Conservation (phyloP, 2,888 invertebrate genomes). For the Drosophila rubida region DNA sequence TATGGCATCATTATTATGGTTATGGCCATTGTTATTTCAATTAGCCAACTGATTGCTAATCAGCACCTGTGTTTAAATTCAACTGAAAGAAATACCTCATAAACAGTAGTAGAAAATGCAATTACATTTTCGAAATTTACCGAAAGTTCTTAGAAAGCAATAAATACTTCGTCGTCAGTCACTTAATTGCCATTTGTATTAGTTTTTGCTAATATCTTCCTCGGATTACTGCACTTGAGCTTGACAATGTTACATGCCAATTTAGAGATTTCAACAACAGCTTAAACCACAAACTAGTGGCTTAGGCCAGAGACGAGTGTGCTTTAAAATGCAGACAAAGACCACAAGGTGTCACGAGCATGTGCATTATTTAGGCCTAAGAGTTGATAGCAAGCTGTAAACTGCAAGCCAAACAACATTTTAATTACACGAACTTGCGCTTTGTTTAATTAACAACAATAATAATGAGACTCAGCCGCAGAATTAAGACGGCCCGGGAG, state of each 20-base stretch:
- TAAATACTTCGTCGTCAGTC: not conserved
- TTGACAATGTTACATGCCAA: not conserved
- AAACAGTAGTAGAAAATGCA: not conserved
- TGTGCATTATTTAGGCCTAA: constrained; percentile 18
- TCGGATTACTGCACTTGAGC: not conserved
- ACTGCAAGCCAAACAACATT: constrained; percentile 9
- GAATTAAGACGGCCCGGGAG: not conserved
- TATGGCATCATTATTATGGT: constrained; percentile 1
- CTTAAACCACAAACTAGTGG: not conserved
- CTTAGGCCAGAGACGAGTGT: constrained; percentile 16
- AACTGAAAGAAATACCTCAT: not conserved
- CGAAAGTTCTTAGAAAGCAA: not conserved
- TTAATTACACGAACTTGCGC: constrained; percentile 49
- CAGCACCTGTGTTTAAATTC: constrained; percentile 1
- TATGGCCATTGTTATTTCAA: constrained; percentile 24
- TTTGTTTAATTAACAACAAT: constrained; percentile 46
- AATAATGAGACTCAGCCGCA: constrained; percentile 24
- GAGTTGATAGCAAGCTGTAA: not conserved
- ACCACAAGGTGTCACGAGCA: constrained; percentile 26
- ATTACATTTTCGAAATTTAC: not conserved
- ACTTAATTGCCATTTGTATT: not conserved
- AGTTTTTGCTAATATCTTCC: not conserved
- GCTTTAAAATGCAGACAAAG: constrained; percentile 22
- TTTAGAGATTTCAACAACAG: constrained; percentile 13
- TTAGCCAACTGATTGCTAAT: constrained; percentile 28